Conservation (phyloP, 92 coral and sea anemone species). For the Phenganax stokvisi region DNA sequence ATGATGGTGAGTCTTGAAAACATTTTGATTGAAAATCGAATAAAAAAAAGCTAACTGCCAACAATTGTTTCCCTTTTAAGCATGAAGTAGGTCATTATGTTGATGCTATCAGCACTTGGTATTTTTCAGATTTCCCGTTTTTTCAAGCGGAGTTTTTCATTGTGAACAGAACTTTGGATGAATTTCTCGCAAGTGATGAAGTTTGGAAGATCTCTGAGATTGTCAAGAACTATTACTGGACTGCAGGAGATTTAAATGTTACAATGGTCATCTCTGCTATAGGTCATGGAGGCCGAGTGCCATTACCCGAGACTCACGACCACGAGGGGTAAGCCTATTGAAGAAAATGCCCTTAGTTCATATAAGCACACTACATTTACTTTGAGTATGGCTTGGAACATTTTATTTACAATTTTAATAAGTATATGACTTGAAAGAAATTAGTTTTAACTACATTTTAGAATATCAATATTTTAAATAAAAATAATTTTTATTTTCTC, state of each 20-base stretch:
- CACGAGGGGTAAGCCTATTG: slow-evolving; percentile 24
- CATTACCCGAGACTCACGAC: slow-evolving; percentile 20
- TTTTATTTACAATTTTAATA: too few species aligned
- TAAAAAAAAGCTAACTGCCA: not conserved
- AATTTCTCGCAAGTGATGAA: not conserved
- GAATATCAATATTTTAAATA: too few species aligned
- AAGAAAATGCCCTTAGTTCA: not conserved
- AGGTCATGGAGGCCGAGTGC: slow-evolving; percentile 32
- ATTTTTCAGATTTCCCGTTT: slow-evolving; percentile 24
- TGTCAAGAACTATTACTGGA: slow-evolving; percentile 10
- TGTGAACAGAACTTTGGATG: slow-evolving; percentile 11
- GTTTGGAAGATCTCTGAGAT: not conserved
- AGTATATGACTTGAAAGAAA: too few species aligned
- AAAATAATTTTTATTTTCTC: not conserved
- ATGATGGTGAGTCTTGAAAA: slow-evolving; percentile 16
- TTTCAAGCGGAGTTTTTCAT: slow-evolving; percentile 34
- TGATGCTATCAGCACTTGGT: not conserved
- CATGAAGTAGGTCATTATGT: too few species aligned
- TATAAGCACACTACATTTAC: not conserved
- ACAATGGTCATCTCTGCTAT: slow-evolving; percentile 25
- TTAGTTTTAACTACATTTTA: too few species aligned
- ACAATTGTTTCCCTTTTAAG: too few species aligned
- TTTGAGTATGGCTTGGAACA: too few species aligned
- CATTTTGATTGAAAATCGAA: not conserved
- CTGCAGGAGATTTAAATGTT: slow-evolving; percentile 5